Evolutionary conservation across 2,113 vertebrate genomes (phyloP).

Genomic region (Raphicerus campestris): DNA sequence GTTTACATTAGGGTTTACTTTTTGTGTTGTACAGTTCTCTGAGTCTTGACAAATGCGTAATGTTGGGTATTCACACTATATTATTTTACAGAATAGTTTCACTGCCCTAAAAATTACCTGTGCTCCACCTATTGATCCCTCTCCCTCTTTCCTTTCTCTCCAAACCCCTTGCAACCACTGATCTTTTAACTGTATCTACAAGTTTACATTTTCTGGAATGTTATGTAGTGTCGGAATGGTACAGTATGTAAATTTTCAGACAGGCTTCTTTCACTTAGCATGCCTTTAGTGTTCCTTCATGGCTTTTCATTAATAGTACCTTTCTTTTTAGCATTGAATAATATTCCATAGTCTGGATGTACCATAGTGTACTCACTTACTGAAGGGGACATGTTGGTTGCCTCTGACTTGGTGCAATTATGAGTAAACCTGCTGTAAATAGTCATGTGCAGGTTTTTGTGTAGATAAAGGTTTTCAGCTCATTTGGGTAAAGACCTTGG

Average conservation of each 20-base stretch:
- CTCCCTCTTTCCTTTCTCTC: background rate
- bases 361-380: background rate
- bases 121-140: background rate
- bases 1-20: background rate
- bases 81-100: background rate
- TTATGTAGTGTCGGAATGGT: background rate
- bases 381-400: background rate
- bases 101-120: background rate
- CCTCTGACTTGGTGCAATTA: background rate
- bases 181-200: background rate
- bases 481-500: background rate
- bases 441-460: background rate
- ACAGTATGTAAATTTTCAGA: background rate
- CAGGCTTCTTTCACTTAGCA: background rate
- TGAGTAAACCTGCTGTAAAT: background rate
- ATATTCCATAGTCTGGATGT: background rate
- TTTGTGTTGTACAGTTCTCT: background rate
- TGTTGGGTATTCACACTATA: background rate
- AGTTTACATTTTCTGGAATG: background rate
- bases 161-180: background rate
- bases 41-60: background rate
- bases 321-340: background rate
- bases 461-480: background rate
- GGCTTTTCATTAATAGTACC: background rate
- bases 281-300: background rate